Conservation (phyloP, 2,888 invertebrate genomes). For the Harpalus rufipes region DNA sequence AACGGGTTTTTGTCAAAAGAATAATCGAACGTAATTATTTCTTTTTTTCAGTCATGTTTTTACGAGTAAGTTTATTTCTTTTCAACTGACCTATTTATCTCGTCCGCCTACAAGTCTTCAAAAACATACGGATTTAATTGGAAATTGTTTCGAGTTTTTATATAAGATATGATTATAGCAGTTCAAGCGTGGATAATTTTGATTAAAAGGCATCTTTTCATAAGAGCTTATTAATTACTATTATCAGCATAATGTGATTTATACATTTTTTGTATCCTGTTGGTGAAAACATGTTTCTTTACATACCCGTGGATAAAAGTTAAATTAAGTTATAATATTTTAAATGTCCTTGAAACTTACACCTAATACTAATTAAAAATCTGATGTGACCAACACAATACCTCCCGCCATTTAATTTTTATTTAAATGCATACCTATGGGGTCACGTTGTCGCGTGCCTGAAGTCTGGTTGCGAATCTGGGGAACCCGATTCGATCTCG, state of each 20-base stretch:
- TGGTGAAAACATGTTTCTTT: too few relatives aligned
- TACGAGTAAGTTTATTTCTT: conserved; percentile 26
- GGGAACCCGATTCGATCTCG: too few relatives aligned
- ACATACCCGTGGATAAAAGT: too few relatives aligned
- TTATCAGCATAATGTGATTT: background rate
- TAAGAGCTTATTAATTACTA: background rate
- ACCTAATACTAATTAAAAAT: too few relatives aligned
- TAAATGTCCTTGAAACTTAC: too few relatives aligned
- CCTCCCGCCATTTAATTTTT: too few relatives aligned
- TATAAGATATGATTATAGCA: conserved; percentile 22
- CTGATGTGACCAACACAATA: too few relatives aligned
- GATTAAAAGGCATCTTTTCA: background rate
- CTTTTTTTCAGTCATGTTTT: conserved; percentile 26
- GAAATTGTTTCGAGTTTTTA: conserved; percentile 45
- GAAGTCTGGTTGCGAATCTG: too few relatives aligned
- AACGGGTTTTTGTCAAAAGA: conserved; percentile 47
- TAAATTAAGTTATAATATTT: too few relatives aligned
- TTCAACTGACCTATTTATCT: conserved; percentile 48
- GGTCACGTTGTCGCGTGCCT: too few relatives aligned
- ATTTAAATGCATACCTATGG: too few relatives aligned
- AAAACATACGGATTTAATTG: conserved; percentile 48
- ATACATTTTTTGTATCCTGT: background rate
- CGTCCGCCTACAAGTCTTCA: conserved; percentile 36
- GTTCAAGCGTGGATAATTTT: conserved; percentile 7
- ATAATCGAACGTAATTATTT: conserved; percentile 54